phyloP scores from a whole-genome alignment of 2,797 vertebrate genomes.

The Sebastes cheni region DNA sequence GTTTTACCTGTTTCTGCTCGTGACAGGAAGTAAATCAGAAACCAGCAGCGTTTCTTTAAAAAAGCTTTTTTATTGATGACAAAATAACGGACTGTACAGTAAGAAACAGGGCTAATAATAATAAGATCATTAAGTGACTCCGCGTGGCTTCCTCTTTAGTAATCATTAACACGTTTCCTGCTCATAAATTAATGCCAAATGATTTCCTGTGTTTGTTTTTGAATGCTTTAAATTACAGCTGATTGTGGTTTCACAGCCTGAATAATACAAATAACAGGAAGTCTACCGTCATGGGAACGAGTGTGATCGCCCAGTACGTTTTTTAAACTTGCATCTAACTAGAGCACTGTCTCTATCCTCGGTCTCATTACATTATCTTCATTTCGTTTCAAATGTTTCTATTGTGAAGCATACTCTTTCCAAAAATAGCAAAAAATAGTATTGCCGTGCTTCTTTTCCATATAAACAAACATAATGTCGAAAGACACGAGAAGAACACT shows the following conservation, averaged over 20 bases:
- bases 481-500: no score
- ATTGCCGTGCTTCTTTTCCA: no score
- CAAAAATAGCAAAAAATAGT: no score
- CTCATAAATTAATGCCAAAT: not conserved
- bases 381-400: no score
- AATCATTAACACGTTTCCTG: not conserved
- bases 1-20: not conserved
- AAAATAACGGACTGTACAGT: not conserved
- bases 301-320: not conserved
- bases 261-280: not conserved
- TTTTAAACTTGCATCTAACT: not conserved
- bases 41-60: not conserved
- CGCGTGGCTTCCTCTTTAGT: not conserved
- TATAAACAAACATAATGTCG: no score
- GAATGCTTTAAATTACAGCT: not conserved
- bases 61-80: not conserved
- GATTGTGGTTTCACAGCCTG: not conserved
- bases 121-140: not conserved
- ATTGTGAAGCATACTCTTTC: no score
- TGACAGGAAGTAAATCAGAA: not conserved
- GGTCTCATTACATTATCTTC: no score
- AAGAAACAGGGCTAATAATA: not conserved
- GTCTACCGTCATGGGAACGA: not conserved
- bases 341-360: not conserved
- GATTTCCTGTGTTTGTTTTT: not conserved